A percentile compares a stretch with the other conserved stretches of the same genome.
Conservation (phyloP, 2,797 vertebrate genomes). For the Gallinago solitaria region DNA sequence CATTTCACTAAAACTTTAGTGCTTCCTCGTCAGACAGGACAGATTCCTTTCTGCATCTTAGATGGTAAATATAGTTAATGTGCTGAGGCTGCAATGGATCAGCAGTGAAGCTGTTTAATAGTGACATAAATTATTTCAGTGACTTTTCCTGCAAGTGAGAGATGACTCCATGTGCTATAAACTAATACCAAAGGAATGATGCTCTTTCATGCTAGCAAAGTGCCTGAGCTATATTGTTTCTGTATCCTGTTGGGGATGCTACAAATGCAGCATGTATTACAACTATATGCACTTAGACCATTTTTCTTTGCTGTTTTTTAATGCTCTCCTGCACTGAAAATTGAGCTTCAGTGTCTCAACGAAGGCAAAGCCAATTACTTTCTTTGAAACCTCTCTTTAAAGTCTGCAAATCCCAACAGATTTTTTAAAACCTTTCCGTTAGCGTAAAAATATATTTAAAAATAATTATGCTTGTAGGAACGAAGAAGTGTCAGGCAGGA, state of each 20-base stretch:
- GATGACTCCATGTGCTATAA: conserved; percentile 81
- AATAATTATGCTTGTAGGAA: not conserved
- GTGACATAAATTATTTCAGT: conserved; percentile 85
- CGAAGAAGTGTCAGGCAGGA: not conserved
- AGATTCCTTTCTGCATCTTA: conserved; percentile 81
- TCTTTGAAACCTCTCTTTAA: conserved; percentile 42
- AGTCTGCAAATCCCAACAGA: conserved; percentile 12
- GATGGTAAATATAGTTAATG: conserved; percentile 91
- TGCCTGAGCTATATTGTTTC: conserved; percentile 42
- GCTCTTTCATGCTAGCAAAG: conserved; percentile 71
- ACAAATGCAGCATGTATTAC: conserved; percentile 57
- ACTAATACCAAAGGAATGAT: conserved; percentile 71
- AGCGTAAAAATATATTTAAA: conserved; percentile 22
- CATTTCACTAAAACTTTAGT: conserved; percentile 73
- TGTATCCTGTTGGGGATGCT: conserved; percentile 50
- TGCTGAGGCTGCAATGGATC: conserved; percentile 80
- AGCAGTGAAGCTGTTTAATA: conserved; percentile 79
- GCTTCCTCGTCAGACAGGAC: conserved; percentile 72
- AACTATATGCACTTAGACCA: conserved; percentile 43
- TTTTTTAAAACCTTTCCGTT: conserved; percentile 50
- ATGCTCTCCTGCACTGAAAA: conserved; percentile 42
- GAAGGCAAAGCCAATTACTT: conserved; percentile 48
- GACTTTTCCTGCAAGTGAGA: conserved; percentile 81
- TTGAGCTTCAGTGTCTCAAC: conserved; percentile 33
- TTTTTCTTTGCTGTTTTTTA: conserved; percentile 66